Base-by-base conservation (phyloP, 2,113 vertebrate species). In the Ceratotherium simum region DNA sequence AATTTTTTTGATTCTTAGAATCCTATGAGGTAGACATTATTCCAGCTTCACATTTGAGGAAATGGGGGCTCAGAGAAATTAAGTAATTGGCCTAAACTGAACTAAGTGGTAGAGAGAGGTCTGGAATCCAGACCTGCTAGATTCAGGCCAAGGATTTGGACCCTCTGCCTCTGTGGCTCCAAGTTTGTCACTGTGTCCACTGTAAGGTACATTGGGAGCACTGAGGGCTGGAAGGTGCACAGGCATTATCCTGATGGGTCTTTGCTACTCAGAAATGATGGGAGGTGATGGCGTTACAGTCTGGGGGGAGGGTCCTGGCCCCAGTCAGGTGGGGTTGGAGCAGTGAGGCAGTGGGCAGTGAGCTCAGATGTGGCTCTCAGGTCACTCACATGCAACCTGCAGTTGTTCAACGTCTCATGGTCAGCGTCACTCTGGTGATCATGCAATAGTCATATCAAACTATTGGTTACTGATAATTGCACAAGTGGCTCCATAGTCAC, bases 21-120 rank as follows among this genome's bases (percentile, higher is more conserved):
- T 3, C 23, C 81, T 83, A 14, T 13, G 4, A 79, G 33, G 5
- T 67, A 82, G 62, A 65, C 8, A 46, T 36, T 54, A 79, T 48
- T 84, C 17, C 48, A 89, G 29, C 62, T 87, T 84, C 48, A 75
- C 27, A 72, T 4, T 12, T 80, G 95, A 96, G 36, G 65, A 89
- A 65, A 58, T 29, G n/a, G 31, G 64, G 17, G 14, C 42, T 78
- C 51, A 64, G 17, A 36, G 48, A 93, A 60, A 82, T 42, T 33
- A 95, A 78, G 4, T 46, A 20, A 81, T 39, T 62, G 76, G 1
- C 3, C 17, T 10, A 60, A 75, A 39, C 4, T 79, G 29, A 73
- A 23, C 25, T 69, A 42, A 65, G 27, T 36, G n/a, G 25, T 80
- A 80, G 16, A 69, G 18, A 13, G 18, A 91, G 46, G 17, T 14